Conservation (phyloP, 2,113 vertebrate species). For the Rhodinocichla rosea region DNA sequence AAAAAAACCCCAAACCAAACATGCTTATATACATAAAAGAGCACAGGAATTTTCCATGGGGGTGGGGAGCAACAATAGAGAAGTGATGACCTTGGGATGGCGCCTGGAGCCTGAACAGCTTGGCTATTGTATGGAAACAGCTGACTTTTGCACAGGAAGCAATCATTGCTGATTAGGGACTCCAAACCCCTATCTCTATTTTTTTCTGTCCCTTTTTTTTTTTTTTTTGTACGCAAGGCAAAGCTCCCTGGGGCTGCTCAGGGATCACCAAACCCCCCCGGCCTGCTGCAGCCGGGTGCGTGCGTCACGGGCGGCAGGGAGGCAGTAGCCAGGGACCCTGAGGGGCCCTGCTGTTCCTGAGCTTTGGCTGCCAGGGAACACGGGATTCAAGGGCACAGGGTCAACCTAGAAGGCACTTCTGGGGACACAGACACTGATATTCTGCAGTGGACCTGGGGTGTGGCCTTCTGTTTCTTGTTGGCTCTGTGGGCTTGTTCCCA, state of each 20-base stretch:
- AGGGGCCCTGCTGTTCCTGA: not conserved
- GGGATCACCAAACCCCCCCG: not conserved
- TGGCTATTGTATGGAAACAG: constrained; percentile 71
- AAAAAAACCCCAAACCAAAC: not conserved
- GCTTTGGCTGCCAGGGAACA: not conserved
- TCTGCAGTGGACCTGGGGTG: not conserved
- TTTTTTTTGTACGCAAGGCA: not conserved
- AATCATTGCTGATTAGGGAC: constrained; percentile 65
- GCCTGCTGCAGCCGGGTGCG: not conserved
- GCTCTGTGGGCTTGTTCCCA: not conserved
- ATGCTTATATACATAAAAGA: constrained; percentile 7
- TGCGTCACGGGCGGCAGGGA: not conserved
- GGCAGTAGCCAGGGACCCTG: not conserved
- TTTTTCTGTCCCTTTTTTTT: not conserved
- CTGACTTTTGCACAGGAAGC: constrained; percentile 80
- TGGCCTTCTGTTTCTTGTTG: not conserved
- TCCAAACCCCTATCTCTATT: constrained; percentile 26
- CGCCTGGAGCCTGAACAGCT: constrained; percentile 70
- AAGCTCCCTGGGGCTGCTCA: not conserved
- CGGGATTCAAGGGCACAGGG: not conserved
- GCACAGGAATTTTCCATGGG: constrained; percentile 64
- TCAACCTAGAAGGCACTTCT: not conserved
- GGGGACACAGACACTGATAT: not conserved
- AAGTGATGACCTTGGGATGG: constrained; percentile 75
- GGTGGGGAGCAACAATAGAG: constrained; percentile 64